Evolutionary conservation across 2,113 vertebrate species (phyloP), one percentile per base, ranked within the genome.

Genomic region (Serilophus lunatus): DNA sequence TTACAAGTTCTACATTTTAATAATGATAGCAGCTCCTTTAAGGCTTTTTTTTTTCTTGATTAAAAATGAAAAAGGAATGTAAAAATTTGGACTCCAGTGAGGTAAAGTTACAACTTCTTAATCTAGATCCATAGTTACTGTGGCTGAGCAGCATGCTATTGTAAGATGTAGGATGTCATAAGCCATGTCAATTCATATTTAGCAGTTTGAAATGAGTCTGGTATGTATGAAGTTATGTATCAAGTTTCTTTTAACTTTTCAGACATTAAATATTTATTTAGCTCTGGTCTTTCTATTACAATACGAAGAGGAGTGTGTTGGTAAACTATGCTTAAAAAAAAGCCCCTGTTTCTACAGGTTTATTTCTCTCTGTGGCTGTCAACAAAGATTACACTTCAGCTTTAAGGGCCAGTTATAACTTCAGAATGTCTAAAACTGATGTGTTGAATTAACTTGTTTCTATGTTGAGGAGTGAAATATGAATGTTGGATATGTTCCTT

Each of bases 171-270:
- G 68, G 69, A 87, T 91, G 53, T 87, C 77, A 76, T 79, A 85
- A 92, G 33, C 75, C 14, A 4, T 53, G 70, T 76, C 49, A 72
- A 33, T 87, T 95, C 75, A 79, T 84, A 91, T 91, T 93, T 95
- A 85, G 75, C 57, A 65, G 36, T 65, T 91, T 69, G 59, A 82
- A 66, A 72, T 68, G 60, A 68, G 40, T 72, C 66, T 92, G 49
- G n/a, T 90, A 79, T 65, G 70, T 61, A 36, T 76, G 66, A 72
- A 79, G 25, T 50, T 61, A 10, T 4, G 5, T 36, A 85, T 91
- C 78, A 38, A 26, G 54, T 92, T 94, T 93, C 92, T 76, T 91
- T 49, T 72, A 78, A 86, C 86, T 77, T 96, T 89, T 96, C 36
- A 82, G 44, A n/a, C 20, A 24, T 79, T 45, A 88, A 84, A 85